These are phyloP conservation scores for Cybosia mesomella DNA, from an alignment of 2,888 invertebrate genomes.

Conservation along the genomic window DNA sequence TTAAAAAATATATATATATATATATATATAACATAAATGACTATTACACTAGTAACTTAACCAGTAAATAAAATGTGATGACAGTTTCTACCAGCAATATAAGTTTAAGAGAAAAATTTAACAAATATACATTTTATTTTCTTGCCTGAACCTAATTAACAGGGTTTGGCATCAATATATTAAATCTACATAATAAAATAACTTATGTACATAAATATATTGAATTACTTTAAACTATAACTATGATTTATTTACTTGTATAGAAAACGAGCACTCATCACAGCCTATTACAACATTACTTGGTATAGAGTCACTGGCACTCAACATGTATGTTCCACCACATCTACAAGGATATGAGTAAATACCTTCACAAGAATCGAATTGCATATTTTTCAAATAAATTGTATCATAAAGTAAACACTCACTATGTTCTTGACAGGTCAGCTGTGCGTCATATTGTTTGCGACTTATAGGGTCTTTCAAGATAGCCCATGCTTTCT, in stretches of 20 bases:
- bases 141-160: not conserved
- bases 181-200: not conserved
- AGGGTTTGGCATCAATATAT: not conserved
- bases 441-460: conserved; percentile 89
- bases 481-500: conserved; percentile 91
- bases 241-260: conserved; percentile 78
- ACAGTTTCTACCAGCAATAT: no score
- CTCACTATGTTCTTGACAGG: conserved; percentile 87
- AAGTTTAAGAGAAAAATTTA: not conserved
- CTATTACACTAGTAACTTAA: no score
- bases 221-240: conserved; percentile 6
- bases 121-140: not conserved
- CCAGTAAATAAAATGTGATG: no score
- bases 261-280: conserved; percentile 91
- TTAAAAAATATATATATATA: not conserved
- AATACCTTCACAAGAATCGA: conserved; percentile 63
- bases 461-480: conserved; percentile 87
- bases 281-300: conserved; percentile 86
- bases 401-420: conserved; percentile 88
- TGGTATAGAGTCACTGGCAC: conserved; percentile 50
- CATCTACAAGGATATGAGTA: conserved; percentile 90
- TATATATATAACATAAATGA: no score
- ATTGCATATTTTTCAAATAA: conserved; percentile 78
- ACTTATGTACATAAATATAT: not conserved
- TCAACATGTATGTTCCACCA: conserved; percentile 88